A percentile compares a stretch with the other conserved stretches of the same genome.
Evolutionary conservation across 2,797 vertebrate species (phyloP).

Genomic region (Pyrocephalus nanus): DNA sequence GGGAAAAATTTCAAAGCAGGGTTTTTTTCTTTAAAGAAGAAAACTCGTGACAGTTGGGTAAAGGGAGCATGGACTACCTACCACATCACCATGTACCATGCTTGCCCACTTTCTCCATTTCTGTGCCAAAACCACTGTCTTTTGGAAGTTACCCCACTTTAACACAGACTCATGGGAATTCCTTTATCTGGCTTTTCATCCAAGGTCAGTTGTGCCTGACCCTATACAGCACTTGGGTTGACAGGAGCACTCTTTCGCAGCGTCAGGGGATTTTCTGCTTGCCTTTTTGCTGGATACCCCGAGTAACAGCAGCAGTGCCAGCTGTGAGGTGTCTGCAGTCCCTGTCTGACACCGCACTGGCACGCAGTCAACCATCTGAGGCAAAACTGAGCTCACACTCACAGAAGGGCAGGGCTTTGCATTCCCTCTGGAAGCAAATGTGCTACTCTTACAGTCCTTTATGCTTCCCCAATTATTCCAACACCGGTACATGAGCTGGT

Average conservation of each 20-base stretch:
- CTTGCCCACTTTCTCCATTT: background rate
- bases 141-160: background rate
- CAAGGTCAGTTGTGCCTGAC: background rate
- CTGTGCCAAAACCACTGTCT: background rate
- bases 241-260: background rate
- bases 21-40: no score
- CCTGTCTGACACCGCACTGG: background rate
- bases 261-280: background rate
- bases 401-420: background rate
- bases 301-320: background rate
- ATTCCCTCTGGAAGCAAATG: background rate
- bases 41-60: no score
- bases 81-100: background rate
- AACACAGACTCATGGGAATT: background rate
- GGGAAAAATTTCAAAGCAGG: no score
- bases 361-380: background rate
- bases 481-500: background rate
- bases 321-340: background rate
- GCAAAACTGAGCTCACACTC: background rate
- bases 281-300: background rate
- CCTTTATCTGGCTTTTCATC: background rate
- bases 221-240: background rate
- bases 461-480: background rate
- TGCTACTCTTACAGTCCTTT: background rate
- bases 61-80: background rate